Base-by-base conservation (phyloP, 2,797 vertebrate species). In the Acanthurus leucopareius region DNA sequence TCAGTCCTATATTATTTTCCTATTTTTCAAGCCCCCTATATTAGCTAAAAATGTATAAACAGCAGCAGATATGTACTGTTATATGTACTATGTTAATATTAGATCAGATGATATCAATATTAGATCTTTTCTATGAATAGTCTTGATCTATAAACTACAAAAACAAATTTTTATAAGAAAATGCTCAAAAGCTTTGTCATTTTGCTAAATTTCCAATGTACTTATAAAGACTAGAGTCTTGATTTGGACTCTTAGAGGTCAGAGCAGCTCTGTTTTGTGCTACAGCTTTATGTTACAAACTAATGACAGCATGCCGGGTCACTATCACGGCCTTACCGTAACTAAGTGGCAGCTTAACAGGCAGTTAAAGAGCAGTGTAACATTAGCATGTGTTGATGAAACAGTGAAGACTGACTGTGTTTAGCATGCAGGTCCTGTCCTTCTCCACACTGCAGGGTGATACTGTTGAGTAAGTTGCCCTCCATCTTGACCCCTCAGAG, bases 291-390 rank as follows among this genome's bases (percentile, higher is more conserved):
- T 67, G 22, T 57, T 57, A 64, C 62, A 59, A 53, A 57, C 15
- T 6, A 35, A 8, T 25, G 28, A 28, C 13, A 15, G 17, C 51
- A 51, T 57, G 17, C 28, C 42, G 58, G 48, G 20, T 54, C 17
- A 3, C 69, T 45, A 66, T 45, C 32, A 51, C 69, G 67, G 58
- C 78, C 38, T 25, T 51, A 53, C 58, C 40, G 9, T 53, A 44
- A 70, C 71, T 25, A 16, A 17, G 67, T 78, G 77, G 62, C 81
- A 69, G 20, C 49, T 28, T 38, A 76, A 67, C 44, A 42, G 59
- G 58, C 70, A 62, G 77, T 60, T 42, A 25, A 35, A 19, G 20
- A 51, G 53, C 52, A 54, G 32, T 2, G 32, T 67, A 63, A 48
- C 62, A 62, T 70, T 51, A 71, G 69, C 38, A 57, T 58, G 22